Evolutionary conservation across 1,140 invertebrate species (phyloP), one percentile per base, ranked within the genome.

Genomic region (Panulirus ornatus): DNA sequence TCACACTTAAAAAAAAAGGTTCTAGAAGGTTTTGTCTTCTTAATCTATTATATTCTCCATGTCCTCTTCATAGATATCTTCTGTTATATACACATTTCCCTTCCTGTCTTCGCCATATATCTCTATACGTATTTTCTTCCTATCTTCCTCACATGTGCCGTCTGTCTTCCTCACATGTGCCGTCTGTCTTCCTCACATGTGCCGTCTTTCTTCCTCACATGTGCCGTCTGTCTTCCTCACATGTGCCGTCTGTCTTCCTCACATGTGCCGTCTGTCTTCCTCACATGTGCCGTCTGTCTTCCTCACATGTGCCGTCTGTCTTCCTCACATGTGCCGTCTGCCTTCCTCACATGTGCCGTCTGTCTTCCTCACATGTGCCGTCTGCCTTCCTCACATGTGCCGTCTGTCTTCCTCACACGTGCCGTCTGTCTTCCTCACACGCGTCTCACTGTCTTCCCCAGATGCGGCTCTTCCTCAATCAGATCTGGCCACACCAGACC

Each of bases 391-490:
- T 58, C 51, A n/a, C 34, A 34, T 34, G n/a, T 66, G 14, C 5
- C n/a, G 9, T 2, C 14, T 14, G 14, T 73, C 30, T 40, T 27
- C 9, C 70, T 16, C 38, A 73, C 38, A 22, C 34, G 30, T n/a
- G 19, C 63, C 22, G 30, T 66, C 5, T 66, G 3, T 27, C 30
- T 19, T 22, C 63, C 63, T 8, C 30, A 47, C 44, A 47, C 44
- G 5, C 5, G 6, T 66, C 30, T n/a, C 30, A n/a, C 30, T 66
- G 3, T 66, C 22, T 66, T 66, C 30, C 30, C 3, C 75, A 79
- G 76, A 22, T 79, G 44, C 42, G 42, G 27, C 76, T 79, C 5
- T 79, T 79, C 42, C 19, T 79, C 42, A 79, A 79, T 44, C 76
- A 79, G 76, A 27, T 79, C 1, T 51, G 76, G 38, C 76, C 76